phyloP scores from a whole-genome alignment of 2,888 invertebrate species.

The Alloplasta piceator region DNA sequence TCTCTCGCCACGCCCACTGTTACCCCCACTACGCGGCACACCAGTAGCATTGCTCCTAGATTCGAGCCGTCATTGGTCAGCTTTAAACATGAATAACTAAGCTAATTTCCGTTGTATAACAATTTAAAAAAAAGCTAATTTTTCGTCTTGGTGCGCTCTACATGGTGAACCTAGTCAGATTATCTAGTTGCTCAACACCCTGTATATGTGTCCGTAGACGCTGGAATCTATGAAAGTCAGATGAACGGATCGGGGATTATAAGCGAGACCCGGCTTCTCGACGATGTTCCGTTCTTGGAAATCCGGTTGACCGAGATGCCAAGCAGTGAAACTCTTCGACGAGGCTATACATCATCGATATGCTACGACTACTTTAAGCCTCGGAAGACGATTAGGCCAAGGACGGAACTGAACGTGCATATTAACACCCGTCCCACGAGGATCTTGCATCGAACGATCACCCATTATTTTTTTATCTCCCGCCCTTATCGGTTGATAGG shows the following conservation, averaged over 20 bases:
- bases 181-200: too few relatives aligned
- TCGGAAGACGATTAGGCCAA: neutral
- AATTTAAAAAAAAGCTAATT: too few relatives aligned
- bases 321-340: constrained; percentile 61
- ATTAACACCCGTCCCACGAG: constrained; percentile 18
- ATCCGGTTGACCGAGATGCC: constrained; percentile 65
- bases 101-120: too few relatives aligned
- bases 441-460: neutral
- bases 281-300: constrained; percentile 60
- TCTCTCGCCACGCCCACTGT: too few relatives aligned
- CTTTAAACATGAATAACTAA: too few relatives aligned
- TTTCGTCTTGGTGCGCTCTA: too few relatives aligned
- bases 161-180: too few relatives aligned
- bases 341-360: constrained; percentile 41
- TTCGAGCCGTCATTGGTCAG: too few relatives aligned
- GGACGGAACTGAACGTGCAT: constrained; percentile 26
- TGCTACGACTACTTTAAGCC: constrained; percentile 23
- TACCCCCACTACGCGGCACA: too few relatives aligned
- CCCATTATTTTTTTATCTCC: neutral
- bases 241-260: constrained; percentile 50
- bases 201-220: constrained; percentile 7
- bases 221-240: constrained; percentile 63
- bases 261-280: constrained; percentile 19
- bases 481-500: neutral
- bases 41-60: too few relatives aligned